phyloP scores from a whole-genome alignment of 2,888 invertebrate species.

The Plagodis dolabraria region DNA sequence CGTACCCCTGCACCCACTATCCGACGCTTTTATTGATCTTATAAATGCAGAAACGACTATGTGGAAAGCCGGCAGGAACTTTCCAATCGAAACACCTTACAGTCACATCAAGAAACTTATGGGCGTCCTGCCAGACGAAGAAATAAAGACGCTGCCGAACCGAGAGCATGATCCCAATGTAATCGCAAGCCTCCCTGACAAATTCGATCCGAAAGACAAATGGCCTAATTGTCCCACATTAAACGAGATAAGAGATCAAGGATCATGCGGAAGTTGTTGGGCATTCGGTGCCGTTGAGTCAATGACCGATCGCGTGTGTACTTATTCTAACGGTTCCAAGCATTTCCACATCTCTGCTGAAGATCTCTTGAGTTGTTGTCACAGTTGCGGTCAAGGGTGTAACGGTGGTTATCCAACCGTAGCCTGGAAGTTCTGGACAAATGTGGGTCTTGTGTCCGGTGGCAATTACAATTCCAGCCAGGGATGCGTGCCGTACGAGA shows the following conservation, averaged over 20 bases:
- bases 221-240: slow-evolving; percentile 96
- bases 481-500: slow-evolving; percentile 95
- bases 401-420: slow-evolving; percentile 91
- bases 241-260: slow-evolving; percentile 92
- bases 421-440: slow-evolving; percentile 95
- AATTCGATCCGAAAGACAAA: slow-evolving; percentile 91
- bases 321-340: slow-evolving; percentile 88
- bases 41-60: slow-evolving; percentile 88
- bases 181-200: slow-evolving; percentile 86
- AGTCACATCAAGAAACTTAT: slow-evolving; percentile 87
- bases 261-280: slow-evolving; percentile 97
- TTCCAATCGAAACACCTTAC: slow-evolving; percentile 84
- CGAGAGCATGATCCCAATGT: slow-evolving; percentile 61
- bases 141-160: slow-evolving; percentile 75
- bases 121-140: slow-evolving; percentile 88
- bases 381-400: slow-evolving; percentile 91
- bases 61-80: slow-evolving; percentile 93
- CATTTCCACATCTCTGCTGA: slow-evolving; percentile 93
- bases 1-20: slow-evolving; percentile 81
- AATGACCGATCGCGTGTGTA: slow-evolving; percentile 95
- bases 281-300: slow-evolving; percentile 96
- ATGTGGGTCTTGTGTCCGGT: slow-evolving; percentile 94
- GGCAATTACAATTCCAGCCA: slow-evolving; percentile 90
- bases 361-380: slow-evolving; percentile 93
- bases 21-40: slow-evolving; percentile 88